Evolutionary conservation across 2,797 vertebrate genomes (phyloP), one percentile per base, ranked within the genome.

Genomic region (Eulemur albifrons): DNA sequence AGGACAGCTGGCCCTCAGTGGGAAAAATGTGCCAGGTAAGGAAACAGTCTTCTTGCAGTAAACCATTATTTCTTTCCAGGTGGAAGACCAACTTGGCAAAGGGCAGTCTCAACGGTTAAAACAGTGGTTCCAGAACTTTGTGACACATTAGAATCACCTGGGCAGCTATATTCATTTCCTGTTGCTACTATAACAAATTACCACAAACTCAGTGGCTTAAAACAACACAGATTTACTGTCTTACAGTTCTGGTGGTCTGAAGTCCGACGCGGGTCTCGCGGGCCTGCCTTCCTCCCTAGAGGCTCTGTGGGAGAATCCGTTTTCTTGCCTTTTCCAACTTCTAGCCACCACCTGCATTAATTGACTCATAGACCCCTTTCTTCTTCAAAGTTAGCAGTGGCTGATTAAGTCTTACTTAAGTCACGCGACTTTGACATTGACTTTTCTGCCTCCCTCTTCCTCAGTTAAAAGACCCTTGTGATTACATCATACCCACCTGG

Each of bases 1-100:
- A 76, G 98, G 98, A 18, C 98, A 99, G 54, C 97, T 99, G 96
- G 98, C 98, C 83, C 96, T 98, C 0, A 95, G 95, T 0, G 72
- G 83, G 27, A 63, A 25, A 1, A 21, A 54, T 0, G 12, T 5
- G 35, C 11, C 48, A 96, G 97, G 97, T 98, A 95, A 97, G 3
- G 3, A 67, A 35, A 45, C 17, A 23, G 4, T 57, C 59, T 95
- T 54, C 20, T 48, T 88, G 1, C 5, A 63, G 12, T 72, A 32
- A 93, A 17, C 75, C 63, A 17, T 88, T 73, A 13, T 86, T 88
- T 88, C 43, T 86, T 89, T 94, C 43, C 10, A n/a, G 15, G 40
- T 83, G 59, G n/a, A 73, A 80, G n/a, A 80, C 30, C 43, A 70
- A 1, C 18, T 81, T 48, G 52, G 40, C 32, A n/a, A 77, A 93